phyloP scores from a whole-genome alignment of 2,113 vertebrate species.

The Trichomycterus rosablanca region DNA sequence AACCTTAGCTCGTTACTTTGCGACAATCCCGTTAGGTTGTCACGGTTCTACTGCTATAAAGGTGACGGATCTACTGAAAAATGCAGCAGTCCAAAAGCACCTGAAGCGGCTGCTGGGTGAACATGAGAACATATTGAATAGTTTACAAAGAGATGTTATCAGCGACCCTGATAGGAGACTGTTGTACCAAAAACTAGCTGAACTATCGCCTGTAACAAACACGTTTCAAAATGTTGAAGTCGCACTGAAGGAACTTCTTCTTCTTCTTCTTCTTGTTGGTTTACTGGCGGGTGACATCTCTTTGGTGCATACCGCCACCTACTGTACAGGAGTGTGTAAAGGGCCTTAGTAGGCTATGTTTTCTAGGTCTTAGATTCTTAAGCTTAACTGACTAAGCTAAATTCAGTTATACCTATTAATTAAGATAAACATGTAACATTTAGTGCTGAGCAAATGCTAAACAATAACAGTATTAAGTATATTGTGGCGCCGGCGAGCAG shows the following conservation, averaged over 20 bases:
- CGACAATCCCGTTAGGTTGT: neutral
- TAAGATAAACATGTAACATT: too few species aligned
- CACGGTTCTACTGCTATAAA: neutral
- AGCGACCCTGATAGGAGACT: constrained; percentile 53
- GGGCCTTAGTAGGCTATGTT: too few species aligned
- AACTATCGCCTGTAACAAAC: constrained; percentile 47
- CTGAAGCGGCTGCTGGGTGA: constrained; percentile 51
- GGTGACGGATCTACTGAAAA: constrained; percentile 39
- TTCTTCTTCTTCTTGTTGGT: too few species aligned
- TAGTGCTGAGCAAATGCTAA: too few species aligned
- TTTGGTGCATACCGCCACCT: too few species aligned
- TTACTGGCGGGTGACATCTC: too few species aligned
- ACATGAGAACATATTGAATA: constrained; percentile 21
- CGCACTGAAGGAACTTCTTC: constrained; percentile 45
- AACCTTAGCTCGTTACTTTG: neutral
- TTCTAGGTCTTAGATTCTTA: too few species aligned
- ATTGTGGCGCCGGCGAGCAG: too few species aligned
- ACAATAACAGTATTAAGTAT: too few species aligned
- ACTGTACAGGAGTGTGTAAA: too few species aligned
- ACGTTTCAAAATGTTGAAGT: constrained; percentile 25
- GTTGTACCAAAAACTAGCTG: constrained; percentile 37
- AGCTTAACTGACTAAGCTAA: too few species aligned
- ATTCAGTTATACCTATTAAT: too few species aligned
- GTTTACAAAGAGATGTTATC: constrained; percentile 43
- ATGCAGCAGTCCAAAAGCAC: constrained; percentile 46